Conservation (phyloP, 1,140 invertebrate species). For the Globodera ellingtonae region DNA sequence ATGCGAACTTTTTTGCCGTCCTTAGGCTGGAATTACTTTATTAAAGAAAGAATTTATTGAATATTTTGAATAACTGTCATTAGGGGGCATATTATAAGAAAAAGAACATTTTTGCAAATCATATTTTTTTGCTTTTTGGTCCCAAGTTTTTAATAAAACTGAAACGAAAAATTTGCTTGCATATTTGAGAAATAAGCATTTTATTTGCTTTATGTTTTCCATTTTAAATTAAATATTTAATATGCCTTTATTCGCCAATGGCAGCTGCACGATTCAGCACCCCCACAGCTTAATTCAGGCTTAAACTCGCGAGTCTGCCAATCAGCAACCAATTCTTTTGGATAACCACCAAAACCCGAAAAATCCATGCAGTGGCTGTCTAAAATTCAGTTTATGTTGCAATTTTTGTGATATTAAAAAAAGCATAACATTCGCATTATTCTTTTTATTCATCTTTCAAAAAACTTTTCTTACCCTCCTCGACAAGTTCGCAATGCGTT, state of each 20-base stretch:
- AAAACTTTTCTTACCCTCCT: background rate
- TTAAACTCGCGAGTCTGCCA: background rate
- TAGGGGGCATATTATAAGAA: too few relatives aligned
- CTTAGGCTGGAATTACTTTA: background rate
- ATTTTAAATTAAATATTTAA: background rate
- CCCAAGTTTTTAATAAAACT: too few relatives aligned
- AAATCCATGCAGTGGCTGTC: background rate
- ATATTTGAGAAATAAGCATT: background rate
- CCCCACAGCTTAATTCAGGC: background rate
- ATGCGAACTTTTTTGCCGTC: background rate
- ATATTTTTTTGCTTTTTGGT: background rate
- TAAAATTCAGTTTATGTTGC: background rate
- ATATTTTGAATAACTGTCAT: background rate
- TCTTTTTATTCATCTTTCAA: too few relatives aligned
- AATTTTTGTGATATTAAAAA: too few relatives aligned
- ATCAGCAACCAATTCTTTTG: background rate
- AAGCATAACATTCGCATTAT: too few relatives aligned
- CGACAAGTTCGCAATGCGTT: background rate
- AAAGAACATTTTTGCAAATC: too few relatives aligned
- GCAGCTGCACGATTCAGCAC: background rate
- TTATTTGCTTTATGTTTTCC: background rate
- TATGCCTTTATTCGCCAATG: background rate
- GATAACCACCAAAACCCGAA: too few relatives aligned
- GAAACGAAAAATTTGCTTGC: too few relatives aligned
- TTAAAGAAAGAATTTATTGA: background rate